These are phyloP conservation scores for Cisticola juncidis DNA, from an alignment of 2,113 vertebrate species.

Conservation along the genomic window DNA sequence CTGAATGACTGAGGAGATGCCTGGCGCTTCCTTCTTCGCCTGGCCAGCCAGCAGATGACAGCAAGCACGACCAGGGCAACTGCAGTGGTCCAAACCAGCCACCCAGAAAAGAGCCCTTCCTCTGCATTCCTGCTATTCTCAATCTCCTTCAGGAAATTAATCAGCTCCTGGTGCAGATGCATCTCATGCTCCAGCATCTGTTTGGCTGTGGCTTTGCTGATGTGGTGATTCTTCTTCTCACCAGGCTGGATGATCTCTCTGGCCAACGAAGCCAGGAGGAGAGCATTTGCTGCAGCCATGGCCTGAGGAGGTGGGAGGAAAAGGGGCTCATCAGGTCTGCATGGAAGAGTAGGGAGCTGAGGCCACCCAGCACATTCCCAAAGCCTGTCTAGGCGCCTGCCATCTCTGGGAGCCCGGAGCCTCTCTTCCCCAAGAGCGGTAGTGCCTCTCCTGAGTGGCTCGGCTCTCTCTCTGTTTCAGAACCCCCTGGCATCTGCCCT, in stretches of 20 bases:
- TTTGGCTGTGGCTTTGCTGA: not conserved
- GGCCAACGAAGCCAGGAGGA: not conserved
- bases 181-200: not conserved
- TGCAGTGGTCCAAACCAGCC: not conserved
- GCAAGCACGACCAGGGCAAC: not conserved
- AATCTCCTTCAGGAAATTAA: not conserved
- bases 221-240: not conserved
- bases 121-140: not conserved
- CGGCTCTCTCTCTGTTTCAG: not conserved
- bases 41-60: not conserved
- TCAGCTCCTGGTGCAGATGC: not conserved
- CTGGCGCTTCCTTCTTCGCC: not conserved
- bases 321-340: not conserved
- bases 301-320: not conserved
- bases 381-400: not conserved
- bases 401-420: not conserved
- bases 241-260: not conserved
- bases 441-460: not conserved
- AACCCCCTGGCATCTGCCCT: not conserved
- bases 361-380: not conserved
- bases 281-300: not conserved
- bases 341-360: not conserved
- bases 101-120: not conserved
- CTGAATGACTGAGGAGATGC: accelerated
- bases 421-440: not conserved